Evolutionary conservation across 2,888 invertebrate species (phyloP).

Genomic region (Drosophila neonasuta): DNA sequence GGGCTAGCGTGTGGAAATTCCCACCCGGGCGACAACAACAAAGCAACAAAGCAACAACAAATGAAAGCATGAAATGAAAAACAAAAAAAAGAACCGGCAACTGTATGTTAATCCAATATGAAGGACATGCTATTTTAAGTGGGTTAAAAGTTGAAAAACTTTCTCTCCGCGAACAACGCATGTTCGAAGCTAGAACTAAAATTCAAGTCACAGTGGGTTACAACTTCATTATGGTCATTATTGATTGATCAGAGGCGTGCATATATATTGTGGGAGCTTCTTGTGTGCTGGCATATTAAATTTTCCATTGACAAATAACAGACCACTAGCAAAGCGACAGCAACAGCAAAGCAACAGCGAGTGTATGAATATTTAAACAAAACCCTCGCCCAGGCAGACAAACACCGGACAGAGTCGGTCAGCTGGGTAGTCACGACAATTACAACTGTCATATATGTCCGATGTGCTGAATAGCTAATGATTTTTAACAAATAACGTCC

Average conservation of each 20-base stretch:
- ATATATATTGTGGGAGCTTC: conserved; percentile 17
- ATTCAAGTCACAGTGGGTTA: conserved; percentile 31
- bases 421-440: neutral
- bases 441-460: neutral
- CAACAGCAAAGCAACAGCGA: neutral
- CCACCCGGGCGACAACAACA: conserved; percentile 43
- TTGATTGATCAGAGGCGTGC: conserved; percentile 56
- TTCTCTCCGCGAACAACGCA: conserved; percentile 24
- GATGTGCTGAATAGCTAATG: neutral
- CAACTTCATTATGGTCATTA: conserved; percentile 42
- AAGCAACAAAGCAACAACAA: conserved; percentile 17
- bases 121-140: conserved; percentile 78
- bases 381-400: neutral
- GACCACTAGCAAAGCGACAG: neutral
- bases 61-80: conserved; percentile 5
- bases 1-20: conserved; percentile 64
- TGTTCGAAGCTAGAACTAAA: neutral
- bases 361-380: conserved; percentile 5
- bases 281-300: conserved; percentile 39
- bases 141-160: conserved; percentile 73
- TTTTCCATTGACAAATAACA: conserved; percentile 28
- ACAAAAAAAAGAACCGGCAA: conserved; percentile 20
- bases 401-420: neutral
- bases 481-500: neutral
- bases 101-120: conserved; percentile 61